These are phyloP conservation scores for Orchestes rusci DNA, from an alignment of 2,888 invertebrate genomes.

Conservation along the genomic window DNA sequence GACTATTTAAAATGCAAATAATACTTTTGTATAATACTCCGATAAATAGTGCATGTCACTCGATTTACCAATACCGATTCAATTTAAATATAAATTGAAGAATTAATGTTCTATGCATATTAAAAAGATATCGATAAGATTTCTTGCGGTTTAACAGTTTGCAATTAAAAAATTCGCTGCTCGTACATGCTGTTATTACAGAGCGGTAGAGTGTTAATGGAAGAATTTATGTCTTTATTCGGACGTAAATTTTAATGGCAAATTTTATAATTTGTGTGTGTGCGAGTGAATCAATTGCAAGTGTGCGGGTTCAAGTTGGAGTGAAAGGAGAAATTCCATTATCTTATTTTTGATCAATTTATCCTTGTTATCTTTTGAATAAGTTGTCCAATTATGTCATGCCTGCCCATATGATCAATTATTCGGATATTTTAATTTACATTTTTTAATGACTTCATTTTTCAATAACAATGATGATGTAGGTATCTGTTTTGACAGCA, in stretches of 20 bases:
- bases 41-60: constrained; percentile 11
- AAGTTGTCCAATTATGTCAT: too few species aligned
- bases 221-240: constrained; percentile 21
- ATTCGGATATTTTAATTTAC: too few species aligned
- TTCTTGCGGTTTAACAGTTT: constrained; percentile 9
- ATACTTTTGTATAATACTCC: constrained; percentile 9
- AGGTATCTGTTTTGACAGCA: too few species aligned
- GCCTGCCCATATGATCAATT: too few species aligned
- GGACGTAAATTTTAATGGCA: constrained; percentile 15
- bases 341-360: too few species aligned
- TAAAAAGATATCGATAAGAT: constrained; percentile 21
- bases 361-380: too few species aligned
- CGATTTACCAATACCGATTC: constrained; percentile 10
- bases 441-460: too few species aligned
- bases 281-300: too few species aligned
- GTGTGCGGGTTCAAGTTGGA: too few species aligned
- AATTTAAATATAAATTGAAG: constrained; percentile 25
- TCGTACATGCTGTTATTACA: constrained; percentile 15
- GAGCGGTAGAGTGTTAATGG: constrained; percentile 20
- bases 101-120: constrained; percentile 24
- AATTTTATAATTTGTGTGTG: too few species aligned
- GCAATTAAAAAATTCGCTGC: constrained; percentile 14
- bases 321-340: too few species aligned
- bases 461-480: too few species aligned
- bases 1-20: neutral